Evolutionary conservation across 2,888 invertebrate genomes (phyloP).

Genomic region (Campoplex capitator): DNA sequence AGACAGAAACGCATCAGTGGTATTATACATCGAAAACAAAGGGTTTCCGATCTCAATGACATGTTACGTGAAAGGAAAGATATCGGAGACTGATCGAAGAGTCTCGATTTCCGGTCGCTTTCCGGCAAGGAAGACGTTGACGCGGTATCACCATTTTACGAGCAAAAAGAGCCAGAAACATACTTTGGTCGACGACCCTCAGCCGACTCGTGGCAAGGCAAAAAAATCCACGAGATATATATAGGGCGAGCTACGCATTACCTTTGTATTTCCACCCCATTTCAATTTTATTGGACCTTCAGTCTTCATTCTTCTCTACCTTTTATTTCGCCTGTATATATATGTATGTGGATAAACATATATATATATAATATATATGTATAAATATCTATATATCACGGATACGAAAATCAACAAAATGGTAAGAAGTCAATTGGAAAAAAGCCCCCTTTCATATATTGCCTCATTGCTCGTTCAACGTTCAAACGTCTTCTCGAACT

Average conservation of each 20-base stretch:
- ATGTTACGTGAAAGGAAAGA: slow-evolving; percentile 30
- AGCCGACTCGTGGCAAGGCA: background rate
- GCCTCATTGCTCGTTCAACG: slow-evolving; percentile 62
- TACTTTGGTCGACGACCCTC: slow-evolving; percentile 48
- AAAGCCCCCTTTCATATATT: slow-evolving; percentile 53
- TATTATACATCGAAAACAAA: slow-evolving; percentile 11
- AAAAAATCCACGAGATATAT: slow-evolving; percentile 18
- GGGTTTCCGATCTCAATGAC: background rate
- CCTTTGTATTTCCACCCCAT: slow-evolving; percentile 67
- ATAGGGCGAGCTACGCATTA: slow-evolving; percentile 35
- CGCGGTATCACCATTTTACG: slow-evolving; percentile 55
- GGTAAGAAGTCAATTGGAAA: slow-evolving; percentile 61
- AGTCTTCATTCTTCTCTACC: slow-evolving; percentile 53
- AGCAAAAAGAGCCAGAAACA: slow-evolving; percentile 23
- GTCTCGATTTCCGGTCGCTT: slow-evolving; percentile 32
- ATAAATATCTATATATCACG: background rate
- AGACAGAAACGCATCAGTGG: slow-evolving; percentile 42
- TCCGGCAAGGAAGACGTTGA: slow-evolving; percentile 35
- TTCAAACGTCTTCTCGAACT: slow-evolving; percentile 44
- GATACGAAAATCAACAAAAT: slow-evolving; percentile 60
- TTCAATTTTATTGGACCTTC: slow-evolving; percentile 64
- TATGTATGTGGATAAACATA: background rate
- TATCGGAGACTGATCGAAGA: slow-evolving; percentile 34
- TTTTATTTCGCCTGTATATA: slow-evolving; percentile 38
- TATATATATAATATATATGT: background rate